Base-by-base conservation (phyloP, 2,113 vertebrate genomes). In the Dolichotis patagonum region DNA sequence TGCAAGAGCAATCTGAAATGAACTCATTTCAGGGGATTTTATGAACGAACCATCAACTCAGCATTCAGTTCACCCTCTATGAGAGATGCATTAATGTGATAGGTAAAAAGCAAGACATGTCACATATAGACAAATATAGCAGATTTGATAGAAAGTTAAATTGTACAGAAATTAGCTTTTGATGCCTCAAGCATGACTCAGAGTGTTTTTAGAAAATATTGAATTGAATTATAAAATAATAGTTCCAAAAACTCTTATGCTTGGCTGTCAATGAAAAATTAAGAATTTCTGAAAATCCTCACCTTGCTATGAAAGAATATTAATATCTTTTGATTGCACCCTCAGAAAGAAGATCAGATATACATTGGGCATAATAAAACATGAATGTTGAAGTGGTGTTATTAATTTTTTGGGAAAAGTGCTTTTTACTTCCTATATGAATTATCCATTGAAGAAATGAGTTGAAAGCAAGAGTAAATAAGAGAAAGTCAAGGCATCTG, bases 21-120 rank as follows among this genome's bases (percentile, higher is more conserved):
- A 94, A 85, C 60, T 86, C 43, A 81, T 49, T 81, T 89, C 14
- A 69, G 41, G 52, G 32, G n/a, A 78, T 95, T 95, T 95, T 94
- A 89, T 91, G 49, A 94, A 28, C 26, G 38, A 94, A 24, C 26
- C 49, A 91, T 80, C n/a, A 95, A 7, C 67, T 91, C 14, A 49
- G 60, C 60, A 93, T 82, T 88, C 8, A 46, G 28, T 81, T 94
- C 49, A 56, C 30, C 86, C 22, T 8, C 6, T 7, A 52, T 49
- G 63, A 93, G 52, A 97, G 35, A 80, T 41, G 63, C 11, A 26
- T 43, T 5, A 16, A 89, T 73, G 22, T 38, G 54, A 17, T 77
- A 65, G 32, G 28, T 86, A 63, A 49, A 80, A 89, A 77, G 0
- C 7, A n/a, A 63, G 67, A 78, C 35, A 11, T 16, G 17, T 2